phyloP scores from a whole-genome alignment of 2,113 vertebrate species.

The Miniopterus natalensis region DNA sequence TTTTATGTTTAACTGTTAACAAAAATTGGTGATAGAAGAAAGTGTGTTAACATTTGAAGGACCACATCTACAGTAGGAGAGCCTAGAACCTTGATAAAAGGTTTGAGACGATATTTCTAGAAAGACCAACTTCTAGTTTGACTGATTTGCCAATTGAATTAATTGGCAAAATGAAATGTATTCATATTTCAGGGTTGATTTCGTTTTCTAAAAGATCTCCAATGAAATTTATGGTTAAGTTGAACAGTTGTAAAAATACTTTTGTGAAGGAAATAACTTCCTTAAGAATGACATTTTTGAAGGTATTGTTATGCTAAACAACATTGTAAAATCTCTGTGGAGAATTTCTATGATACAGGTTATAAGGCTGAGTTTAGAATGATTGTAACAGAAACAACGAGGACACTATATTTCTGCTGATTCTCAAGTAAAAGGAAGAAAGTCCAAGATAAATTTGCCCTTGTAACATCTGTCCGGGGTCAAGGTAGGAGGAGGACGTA shows the following conservation, averaged over 20 bases:
- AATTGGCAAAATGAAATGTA: constrained; percentile 17
- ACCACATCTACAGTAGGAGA: neutral
- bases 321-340: neutral
- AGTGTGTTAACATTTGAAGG: neutral
- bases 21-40: constrained; percentile 9
- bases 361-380: neutral
- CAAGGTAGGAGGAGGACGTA: neutral
- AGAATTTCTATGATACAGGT: neutral
- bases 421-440: neutral
- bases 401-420: neutral
- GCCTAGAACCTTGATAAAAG: neutral
- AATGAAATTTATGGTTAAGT: constrained; percentile 45
- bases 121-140: constrained; percentile 19
- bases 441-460: neutral
- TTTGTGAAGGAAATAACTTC: constrained; percentile 40
- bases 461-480: neutral
- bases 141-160: neutral
- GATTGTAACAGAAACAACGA: neutral
- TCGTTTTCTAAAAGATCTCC: neutral
- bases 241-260: constrained; percentile 39
- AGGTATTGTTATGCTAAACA: constrained; percentile 11
- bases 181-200: constrained; percentile 25
- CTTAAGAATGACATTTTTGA: neutral
- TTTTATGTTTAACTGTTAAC: neutral
- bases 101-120: neutral